Conservation (phyloP, 2,888 invertebrate genomes). For the Theretra japonica region DNA sequence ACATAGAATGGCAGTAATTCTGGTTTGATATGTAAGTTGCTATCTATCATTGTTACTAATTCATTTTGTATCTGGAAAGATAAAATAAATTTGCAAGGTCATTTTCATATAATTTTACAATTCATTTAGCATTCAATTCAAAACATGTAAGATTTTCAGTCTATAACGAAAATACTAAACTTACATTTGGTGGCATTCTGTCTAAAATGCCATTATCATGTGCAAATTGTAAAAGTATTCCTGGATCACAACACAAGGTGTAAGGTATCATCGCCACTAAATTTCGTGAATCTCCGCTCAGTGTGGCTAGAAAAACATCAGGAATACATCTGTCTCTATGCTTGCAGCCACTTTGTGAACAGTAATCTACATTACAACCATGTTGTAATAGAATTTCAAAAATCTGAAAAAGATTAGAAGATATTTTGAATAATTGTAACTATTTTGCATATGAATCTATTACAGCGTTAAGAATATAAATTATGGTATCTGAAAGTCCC, state of each 20-base stretch:
- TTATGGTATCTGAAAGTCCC: no score
- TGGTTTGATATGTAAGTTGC: conserved; percentile 44
- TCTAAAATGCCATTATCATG: conserved; percentile 53
- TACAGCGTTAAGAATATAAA: no score
- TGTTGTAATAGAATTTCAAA: conserved; percentile 70
- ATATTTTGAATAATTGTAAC: not conserved
- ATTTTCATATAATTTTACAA: no score
- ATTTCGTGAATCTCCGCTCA: conserved; percentile 64
- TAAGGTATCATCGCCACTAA: conserved; percentile 66
- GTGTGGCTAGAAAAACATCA: conserved; percentile 72
- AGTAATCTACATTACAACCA: conserved; percentile 77
- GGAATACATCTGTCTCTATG: conserved; percentile 56
- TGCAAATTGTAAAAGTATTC: conserved; percentile 58
- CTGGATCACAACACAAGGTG: conserved; percentile 73
- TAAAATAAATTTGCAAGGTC: not conserved
- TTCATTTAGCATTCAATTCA: no score
- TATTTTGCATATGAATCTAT: no score
- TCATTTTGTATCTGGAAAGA: conserved; percentile 59
- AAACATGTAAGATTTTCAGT: no score
- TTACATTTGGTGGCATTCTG: conserved; percentile 62
- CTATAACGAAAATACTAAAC: conserved; percentile 36
- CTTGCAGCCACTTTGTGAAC: conserved; percentile 48
- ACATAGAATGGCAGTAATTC: conserved; percentile 54
- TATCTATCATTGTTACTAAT: conserved; percentile 62
- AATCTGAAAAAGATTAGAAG: conserved; percentile 57